A percentile compares a stretch with the other conserved stretches of the same genome.
phyloP scores from a whole-genome alignment of 2,888 invertebrate genomes.

The Andricus quercusramuli region DNA sequence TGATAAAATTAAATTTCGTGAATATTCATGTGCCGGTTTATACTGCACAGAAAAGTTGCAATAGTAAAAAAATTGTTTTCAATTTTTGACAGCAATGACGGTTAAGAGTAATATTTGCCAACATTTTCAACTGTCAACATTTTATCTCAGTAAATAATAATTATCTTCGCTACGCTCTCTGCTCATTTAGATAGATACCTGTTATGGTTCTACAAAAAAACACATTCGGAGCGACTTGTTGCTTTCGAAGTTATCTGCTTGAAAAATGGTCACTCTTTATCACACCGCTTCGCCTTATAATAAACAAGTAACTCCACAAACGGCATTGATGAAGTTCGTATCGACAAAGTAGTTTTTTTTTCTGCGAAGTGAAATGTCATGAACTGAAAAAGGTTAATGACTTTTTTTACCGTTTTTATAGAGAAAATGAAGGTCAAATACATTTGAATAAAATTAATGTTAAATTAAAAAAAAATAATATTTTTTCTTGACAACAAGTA shows the following conservation, averaged over 20 bases:
- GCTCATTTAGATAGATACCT: constrained; percentile 64
- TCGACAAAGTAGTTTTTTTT: constrained; percentile 16
- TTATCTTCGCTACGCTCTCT: constrained; percentile 59
- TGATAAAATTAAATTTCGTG: too few species aligned
- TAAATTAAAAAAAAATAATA: too few species aligned
- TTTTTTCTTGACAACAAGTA: not conserved
- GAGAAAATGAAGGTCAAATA: not conserved
- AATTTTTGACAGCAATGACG: not conserved
- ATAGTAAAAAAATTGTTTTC: not conserved
- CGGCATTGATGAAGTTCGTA: constrained; percentile 35
- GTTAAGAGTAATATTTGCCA: not conserved
- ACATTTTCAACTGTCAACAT: not conserved
- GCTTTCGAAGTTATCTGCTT: constrained; percentile 61
- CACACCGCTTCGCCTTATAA: constrained; percentile 41
- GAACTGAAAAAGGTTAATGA: not conserved
- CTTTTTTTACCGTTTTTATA: not conserved
- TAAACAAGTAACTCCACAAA: constrained; percentile 33
- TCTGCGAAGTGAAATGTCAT: not conserved
- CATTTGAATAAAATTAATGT: too few species aligned
- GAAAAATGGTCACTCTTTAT: constrained; percentile 60
- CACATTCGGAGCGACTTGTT: constrained; percentile 18
- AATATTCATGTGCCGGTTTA: too few species aligned
- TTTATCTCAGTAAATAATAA: constrained; percentile 67
- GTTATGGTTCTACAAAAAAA: constrained; percentile 56
- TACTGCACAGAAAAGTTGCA: too few species aligned